These are phyloP conservation scores for Rhinolophus sinicus DNA, from an alignment of 2,113 vertebrate species.

Conservation along the genomic window DNA sequence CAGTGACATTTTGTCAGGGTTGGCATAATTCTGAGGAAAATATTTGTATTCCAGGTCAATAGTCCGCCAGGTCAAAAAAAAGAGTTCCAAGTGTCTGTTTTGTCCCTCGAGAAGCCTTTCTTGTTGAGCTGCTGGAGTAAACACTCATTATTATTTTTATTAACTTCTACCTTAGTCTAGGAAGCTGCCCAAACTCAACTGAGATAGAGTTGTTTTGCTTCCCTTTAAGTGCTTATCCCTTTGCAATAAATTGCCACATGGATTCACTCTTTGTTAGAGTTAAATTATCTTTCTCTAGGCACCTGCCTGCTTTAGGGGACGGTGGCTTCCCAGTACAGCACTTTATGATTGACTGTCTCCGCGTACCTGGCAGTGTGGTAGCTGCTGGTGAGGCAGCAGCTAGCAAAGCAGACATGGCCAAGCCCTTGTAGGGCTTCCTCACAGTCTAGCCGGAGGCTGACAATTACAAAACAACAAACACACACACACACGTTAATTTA, in stretches of 20 bases:
- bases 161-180: conserved; percentile 37
- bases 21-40: conserved; percentile 63
- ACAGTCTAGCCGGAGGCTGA: background rate
- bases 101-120: conserved; percentile 56
- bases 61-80: conserved; percentile 53
- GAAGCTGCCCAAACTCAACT: background rate
- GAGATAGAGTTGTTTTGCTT: conserved; percentile 6
- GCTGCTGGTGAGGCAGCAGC: background rate
- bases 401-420: background rate
- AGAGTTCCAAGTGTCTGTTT: conserved; percentile 16
- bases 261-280: background rate
- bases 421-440: background rate
- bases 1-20: background rate
- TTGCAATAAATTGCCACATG: background rate
- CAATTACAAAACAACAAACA: background rate
- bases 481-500: background rate
- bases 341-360: background rate
- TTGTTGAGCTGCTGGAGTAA: conserved; percentile 36
- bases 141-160: conserved; percentile 54
- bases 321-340: background rate
- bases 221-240: background rate
- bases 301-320: background rate
- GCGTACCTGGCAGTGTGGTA: background rate
- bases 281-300: background rate
- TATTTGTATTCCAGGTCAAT: conserved; percentile 65